These are phyloP conservation scores for Scolopax bukidnonensis DNA, from an alignment of 2,797 vertebrate genomes.

Conservation along the genomic window DNA sequence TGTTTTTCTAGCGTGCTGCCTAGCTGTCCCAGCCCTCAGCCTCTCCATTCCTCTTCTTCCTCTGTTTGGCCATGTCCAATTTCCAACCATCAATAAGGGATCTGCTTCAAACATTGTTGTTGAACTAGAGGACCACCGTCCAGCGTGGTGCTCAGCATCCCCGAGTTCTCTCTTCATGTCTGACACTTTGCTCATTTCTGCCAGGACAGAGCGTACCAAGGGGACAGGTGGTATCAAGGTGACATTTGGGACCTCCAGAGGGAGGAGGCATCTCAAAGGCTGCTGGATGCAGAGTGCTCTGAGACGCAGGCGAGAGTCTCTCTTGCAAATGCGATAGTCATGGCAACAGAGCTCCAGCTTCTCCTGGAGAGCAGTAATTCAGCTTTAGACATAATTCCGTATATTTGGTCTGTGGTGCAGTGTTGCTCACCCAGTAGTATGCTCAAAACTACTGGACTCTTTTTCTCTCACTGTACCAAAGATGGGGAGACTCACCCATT, in stretches of 20 bases:
- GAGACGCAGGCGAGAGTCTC: neutral
- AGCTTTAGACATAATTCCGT: neutral
- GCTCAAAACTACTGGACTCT: neutral
- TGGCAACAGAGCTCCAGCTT: neutral
- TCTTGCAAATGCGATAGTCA: neutral
- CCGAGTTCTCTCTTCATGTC: accelerated
- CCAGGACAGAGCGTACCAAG: accelerated
- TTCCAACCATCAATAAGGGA: neutral
- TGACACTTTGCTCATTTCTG: neutral
- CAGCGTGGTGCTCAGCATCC: accelerated
- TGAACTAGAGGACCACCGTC: neutral
- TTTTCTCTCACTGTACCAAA: neutral
- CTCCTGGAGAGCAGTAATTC: neutral
- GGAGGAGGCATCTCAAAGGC: neutral
- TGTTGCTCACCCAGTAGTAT: neutral
- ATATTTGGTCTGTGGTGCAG: neutral
- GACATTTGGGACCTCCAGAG: neutral
- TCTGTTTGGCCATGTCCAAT: neutral
- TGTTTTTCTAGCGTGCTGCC: neutral
- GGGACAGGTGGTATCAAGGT: neutral
- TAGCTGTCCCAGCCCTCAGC: neutral
- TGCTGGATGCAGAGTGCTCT: neutral
- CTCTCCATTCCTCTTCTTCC: neutral
- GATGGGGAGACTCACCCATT: accelerated
- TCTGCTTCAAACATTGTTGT: neutral